Conservation (phyloP, 1,140 invertebrate genomes). For the Caenorhabditis latens region DNA sequence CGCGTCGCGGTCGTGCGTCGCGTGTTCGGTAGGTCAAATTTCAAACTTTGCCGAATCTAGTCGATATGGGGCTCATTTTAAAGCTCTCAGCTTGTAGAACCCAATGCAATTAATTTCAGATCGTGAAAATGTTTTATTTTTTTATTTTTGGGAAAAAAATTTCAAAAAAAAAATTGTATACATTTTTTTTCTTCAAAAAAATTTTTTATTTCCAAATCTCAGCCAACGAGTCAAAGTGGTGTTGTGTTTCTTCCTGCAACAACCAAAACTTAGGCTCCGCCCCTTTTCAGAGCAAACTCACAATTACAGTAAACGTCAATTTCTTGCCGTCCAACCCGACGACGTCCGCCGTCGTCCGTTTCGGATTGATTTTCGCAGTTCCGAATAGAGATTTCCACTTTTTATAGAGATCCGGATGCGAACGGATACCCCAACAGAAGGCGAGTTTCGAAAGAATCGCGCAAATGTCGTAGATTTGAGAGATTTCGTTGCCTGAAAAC, state of each 20-base stretch:
- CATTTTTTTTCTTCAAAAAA: too few species aligned
- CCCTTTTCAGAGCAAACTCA: background rate
- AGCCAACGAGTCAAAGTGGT: conserved; percentile 2
- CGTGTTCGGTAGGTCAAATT: too few species aligned
- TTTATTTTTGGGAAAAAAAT: too few species aligned
- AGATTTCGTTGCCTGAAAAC: conserved; percentile 33
- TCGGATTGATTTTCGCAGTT: background rate
- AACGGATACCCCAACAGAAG: background rate
- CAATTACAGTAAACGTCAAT: conserved; percentile 34
- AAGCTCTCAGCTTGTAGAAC: too few species aligned
- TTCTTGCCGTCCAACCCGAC: conserved; percentile 18
- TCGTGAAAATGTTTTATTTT: too few species aligned
- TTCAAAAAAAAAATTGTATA: too few species aligned
- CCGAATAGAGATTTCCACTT: background rate
- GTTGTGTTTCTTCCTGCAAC: conserved; percentile 42
- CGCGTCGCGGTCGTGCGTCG: too few species aligned
- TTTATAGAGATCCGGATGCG: conserved; percentile 36
- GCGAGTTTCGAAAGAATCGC: background rate
- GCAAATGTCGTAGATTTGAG: conserved; percentile 38
- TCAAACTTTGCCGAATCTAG: too few species aligned
- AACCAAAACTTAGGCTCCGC: background rate
- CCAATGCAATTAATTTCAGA: too few species aligned
- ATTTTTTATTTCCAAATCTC: conserved; percentile 2
- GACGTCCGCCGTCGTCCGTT: background rate
- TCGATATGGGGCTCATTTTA: too few species aligned